A percentile compares a stretch with the other conserved stretches of the same genome.
Conservation (phyloP, 2,888 invertebrate species). For the Salticus scenicus region DNA sequence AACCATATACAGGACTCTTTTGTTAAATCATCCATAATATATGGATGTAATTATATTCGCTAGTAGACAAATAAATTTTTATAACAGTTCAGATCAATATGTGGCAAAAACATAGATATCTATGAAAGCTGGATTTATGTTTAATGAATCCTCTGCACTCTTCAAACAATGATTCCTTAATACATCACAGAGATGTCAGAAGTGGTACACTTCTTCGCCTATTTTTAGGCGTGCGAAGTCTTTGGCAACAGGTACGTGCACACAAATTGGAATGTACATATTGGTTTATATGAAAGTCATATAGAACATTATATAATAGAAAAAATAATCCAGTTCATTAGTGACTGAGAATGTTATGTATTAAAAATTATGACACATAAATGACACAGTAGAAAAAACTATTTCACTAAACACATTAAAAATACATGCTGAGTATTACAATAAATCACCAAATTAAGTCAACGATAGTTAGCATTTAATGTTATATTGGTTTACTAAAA, state of each 20-base stretch:
- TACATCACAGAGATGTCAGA: conserved; percentile 44
- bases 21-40: conserved; percentile 56
- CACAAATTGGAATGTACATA: not conserved
- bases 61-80: conserved; percentile 59
- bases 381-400: too few relatives aligned
- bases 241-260: conserved; percentile 11
- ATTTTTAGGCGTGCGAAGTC: not conserved
- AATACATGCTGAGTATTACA: too few relatives aligned
- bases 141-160: not conserved
- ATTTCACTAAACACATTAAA: too few relatives aligned
- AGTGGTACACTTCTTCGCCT: conserved; percentile 2
- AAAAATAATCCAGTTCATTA: too few relatives aligned
- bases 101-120: conserved; percentile 36
- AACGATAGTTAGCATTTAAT: too few relatives aligned
- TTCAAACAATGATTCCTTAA: not conserved
- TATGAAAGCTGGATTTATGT: conserved; percentile 24
- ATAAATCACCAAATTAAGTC: too few relatives aligned
- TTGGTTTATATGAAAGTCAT: too few relatives aligned
- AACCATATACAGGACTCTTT: conserved; percentile 29
- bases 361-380: too few relatives aligned
- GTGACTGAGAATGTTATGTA: too few relatives aligned
- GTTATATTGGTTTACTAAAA: too few relatives aligned
- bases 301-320: too few relatives aligned
- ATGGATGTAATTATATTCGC: conserved; percentile 29
- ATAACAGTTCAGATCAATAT: conserved; percentile 31